Conservation (phyloP, 2,113 vertebrate genomes). For the Lepisosteus oculatus region DNA sequence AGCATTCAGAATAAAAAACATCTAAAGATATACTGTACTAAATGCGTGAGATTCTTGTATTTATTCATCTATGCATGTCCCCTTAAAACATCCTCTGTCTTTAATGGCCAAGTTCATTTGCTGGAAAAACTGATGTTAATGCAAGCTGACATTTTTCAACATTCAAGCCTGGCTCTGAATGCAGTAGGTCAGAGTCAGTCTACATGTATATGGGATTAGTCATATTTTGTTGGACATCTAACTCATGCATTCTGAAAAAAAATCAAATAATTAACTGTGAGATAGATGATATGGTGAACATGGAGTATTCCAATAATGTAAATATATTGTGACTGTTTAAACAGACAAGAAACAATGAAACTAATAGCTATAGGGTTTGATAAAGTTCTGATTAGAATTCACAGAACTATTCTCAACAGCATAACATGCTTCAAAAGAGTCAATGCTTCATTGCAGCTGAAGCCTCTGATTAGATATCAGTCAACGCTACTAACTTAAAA, state of each 20-base stretch:
- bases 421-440: no score
- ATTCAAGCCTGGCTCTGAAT: background rate
- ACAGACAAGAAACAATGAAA: background rate
- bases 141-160: constrained; percentile 1
- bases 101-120: constrained; percentile 5
- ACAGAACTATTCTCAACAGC: no score
- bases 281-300: background rate
- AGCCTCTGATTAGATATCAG: no score
- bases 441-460: no score
- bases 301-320: background rate
- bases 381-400: background rate
- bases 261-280: background rate
- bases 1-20: no score
- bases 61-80: background rate
- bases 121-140: constrained; percentile 5
- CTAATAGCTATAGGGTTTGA: background rate
- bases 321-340: background rate
- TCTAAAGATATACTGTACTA: no score
- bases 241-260: background rate
- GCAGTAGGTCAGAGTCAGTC: background rate
- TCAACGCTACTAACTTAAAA: no score
- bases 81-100: background rate
- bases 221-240: background rate
- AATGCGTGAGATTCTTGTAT: no score
- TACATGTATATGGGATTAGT: background rate